Conservation (phyloP, 2,888 invertebrate genomes). For the Dendrolimus houi region DNA sequence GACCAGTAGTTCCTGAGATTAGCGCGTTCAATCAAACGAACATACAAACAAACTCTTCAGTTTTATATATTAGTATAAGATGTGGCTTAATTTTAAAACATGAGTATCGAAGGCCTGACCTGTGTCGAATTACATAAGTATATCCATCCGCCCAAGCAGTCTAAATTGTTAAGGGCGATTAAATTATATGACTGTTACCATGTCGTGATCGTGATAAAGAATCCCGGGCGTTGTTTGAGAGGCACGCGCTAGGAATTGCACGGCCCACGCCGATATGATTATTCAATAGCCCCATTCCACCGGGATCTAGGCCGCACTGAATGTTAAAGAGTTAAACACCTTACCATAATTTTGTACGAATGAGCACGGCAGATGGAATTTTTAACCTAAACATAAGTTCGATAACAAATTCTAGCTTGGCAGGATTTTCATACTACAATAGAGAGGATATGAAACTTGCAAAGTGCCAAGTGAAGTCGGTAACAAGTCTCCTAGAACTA, state of each 20-base stretch:
- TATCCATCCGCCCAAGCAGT: too few species aligned
- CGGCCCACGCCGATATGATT: slow-evolving; percentile 62
- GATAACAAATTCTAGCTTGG: not conserved
- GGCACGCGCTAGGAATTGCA: slow-evolving; percentile 34
- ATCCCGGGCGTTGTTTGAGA: slow-evolving; percentile 18
- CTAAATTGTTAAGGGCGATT: not conserved
- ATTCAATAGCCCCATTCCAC: slow-evolving; percentile 59
- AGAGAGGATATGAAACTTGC: slow-evolving; percentile 16
- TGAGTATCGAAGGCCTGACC: too few species aligned
- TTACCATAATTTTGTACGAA: slow-evolving; percentile 10
- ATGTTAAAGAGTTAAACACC: slow-evolving; percentile 51
- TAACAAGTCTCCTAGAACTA: too few species aligned
- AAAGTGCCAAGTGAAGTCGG: slow-evolving; percentile 6
- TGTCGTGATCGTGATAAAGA: not conserved
- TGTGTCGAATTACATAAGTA: too few species aligned
- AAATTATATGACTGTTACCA: not conserved
- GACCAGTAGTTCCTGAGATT: too few species aligned
- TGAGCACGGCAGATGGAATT: not conserved
- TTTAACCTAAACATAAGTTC: not conserved
- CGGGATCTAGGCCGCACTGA: slow-evolving; percentile 50
- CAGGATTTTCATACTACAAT: not conserved
- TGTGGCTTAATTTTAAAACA: too few species aligned
- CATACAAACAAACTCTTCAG: too few species aligned
- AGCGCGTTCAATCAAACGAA: too few species aligned
- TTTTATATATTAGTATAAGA: too few species aligned